These are phyloP conservation scores for Malacosoma neustria DNA, from an alignment of 2,888 invertebrate species.

Conservation along the genomic window DNA sequence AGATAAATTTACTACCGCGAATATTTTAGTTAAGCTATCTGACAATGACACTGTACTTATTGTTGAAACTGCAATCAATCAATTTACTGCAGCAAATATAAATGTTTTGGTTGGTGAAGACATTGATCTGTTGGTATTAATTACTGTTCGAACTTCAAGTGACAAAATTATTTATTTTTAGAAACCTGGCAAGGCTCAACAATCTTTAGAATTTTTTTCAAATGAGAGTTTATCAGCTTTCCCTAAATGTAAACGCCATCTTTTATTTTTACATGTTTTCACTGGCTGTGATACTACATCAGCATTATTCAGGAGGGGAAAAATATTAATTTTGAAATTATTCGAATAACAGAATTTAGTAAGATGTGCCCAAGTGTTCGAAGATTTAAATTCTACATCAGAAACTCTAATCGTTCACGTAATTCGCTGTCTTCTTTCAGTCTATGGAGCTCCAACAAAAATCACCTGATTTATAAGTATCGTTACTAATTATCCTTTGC, in stretches of 20 bases:
- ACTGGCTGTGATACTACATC: not conserved
- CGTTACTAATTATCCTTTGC: slow-evolving; percentile 1
- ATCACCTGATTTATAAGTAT: not conserved
- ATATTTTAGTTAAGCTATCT: not conserved
- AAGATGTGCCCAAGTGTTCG: too few species aligned
- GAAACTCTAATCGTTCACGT: not conserved
- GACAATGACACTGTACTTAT: not conserved
- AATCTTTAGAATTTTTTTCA: not conserved
- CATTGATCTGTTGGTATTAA: slow-evolving; percentile 1
- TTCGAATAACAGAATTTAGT: too few species aligned
- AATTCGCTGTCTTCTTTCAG: not conserved
- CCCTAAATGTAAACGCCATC: not conserved
- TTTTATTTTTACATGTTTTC: not conserved
- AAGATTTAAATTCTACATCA: not conserved
- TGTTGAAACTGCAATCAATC: slow-evolving; percentile 1
- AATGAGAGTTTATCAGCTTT: not conserved
- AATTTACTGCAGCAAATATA: not conserved
- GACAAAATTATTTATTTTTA: not conserved
- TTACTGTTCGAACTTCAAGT: slow-evolving; percentile 1
- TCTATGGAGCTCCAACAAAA: not conserved
- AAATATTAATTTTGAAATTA: too few species aligned
- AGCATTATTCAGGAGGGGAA: not conserved
- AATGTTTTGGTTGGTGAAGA: slow-evolving; percentile 1
- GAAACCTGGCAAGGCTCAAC: not conserved
- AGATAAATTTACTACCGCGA: not conserved